Percentiles rank a stretch among this genome's conserved stretches.
phyloP scores from a whole-genome alignment of 35 echinoderm and acorn worm genomes.

The Heliocidaris tuberculata region DNA sequence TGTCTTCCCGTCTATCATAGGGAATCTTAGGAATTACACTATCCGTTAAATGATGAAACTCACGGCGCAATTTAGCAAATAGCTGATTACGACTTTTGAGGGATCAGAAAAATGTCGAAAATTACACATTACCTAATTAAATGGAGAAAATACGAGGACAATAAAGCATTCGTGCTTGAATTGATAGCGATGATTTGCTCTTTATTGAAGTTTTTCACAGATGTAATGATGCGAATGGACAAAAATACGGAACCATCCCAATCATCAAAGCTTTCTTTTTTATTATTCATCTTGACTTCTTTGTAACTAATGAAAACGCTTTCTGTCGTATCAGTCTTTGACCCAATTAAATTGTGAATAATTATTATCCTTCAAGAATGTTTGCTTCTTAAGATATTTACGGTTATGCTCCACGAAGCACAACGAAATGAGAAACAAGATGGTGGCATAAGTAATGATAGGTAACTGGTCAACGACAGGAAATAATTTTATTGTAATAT shows the following conservation, averaged over 20 bases:
- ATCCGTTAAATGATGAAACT: background rate
- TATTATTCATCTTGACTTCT: no score
- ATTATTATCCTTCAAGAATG: no score
- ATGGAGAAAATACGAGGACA: slow-evolving; percentile 1
- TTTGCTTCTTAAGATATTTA: no score
- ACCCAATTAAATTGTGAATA: no score
- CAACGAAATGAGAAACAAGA: no score
- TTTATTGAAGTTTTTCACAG: slow-evolving; percentile 11
- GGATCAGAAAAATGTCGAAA: background rate
- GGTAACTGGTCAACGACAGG: no score
- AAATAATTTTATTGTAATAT: no score
- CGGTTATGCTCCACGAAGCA: no score
- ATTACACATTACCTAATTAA: slow-evolving; percentile 19
- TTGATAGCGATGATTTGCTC: background rate
- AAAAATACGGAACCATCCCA: background rate
- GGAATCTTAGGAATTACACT: background rate
- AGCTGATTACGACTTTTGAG: background rate
- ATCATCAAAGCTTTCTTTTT: background rate
- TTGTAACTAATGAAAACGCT: no score
- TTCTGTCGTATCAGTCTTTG: no score
- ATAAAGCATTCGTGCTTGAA: background rate
- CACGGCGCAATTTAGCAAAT: background rate
- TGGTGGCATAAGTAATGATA: no score
- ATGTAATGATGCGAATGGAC: background rate
- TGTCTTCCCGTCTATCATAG: background rate